Percentiles rank a stretch among this genome's conserved stretches.
Conservation (phyloP, 2,113 vertebrate species). For the Elgaria multicarinata region DNA sequence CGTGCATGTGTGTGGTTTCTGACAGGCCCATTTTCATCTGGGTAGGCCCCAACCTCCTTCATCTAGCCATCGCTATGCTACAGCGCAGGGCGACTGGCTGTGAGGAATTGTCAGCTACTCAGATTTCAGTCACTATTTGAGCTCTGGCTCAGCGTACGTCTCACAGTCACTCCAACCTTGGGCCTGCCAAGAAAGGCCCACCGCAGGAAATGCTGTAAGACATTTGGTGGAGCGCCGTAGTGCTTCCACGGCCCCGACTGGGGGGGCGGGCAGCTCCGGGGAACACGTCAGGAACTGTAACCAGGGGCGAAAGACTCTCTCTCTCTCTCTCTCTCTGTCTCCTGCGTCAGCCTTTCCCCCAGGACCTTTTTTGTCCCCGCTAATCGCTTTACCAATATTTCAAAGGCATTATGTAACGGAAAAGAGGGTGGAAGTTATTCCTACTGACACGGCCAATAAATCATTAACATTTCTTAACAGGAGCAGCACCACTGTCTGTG, state of each 20-base stretch:
- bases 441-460: constrained; percentile 70
- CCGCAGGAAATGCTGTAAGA: rapidly evolving
- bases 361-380: constrained; percentile 59
- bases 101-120: constrained; percentile 27
- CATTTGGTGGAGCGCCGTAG: background rate
- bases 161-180: background rate
- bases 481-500: constrained; percentile 67
- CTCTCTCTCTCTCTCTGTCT: background rate
- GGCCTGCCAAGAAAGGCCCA: background rate
- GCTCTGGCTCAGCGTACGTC: background rate
- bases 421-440: constrained; percentile 66
- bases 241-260: too few species aligned
- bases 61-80: constrained; percentile 3
- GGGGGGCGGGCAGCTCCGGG: rapidly evolving
- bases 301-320: background rate
- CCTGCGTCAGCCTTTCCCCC: constrained; percentile 12
- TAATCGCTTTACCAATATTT: constrained; percentile 66
- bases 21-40: too few species aligned
- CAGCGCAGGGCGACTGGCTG: background rate
- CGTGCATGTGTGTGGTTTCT: too few species aligned
- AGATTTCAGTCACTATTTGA: constrained; percentile 11
- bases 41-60: rapidly evolving
- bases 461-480: constrained; percentile 75
- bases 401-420: constrained; percentile 69
- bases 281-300: background rate